Evolutionary conservation across 2,797 vertebrate species (phyloP).

Genomic region (Acipenser oxyrinchus): DNA sequence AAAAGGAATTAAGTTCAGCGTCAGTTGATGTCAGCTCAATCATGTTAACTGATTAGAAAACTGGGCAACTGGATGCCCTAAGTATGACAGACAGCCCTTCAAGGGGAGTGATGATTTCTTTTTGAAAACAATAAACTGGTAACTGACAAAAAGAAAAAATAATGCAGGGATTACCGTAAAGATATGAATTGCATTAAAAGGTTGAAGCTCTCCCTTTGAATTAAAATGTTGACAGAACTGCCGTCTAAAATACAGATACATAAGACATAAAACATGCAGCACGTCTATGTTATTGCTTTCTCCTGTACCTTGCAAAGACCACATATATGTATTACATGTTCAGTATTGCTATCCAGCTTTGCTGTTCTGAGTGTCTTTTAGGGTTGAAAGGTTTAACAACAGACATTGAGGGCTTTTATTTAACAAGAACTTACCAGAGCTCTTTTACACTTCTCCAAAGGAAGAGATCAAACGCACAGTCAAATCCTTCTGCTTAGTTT

Average conservation of each 20-base stretch:
- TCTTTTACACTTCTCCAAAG: conserved; percentile 12
- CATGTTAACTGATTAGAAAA: conserved; percentile 82
- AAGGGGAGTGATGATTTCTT: conserved; percentile 52
- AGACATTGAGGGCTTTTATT: neutral
- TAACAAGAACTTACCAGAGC: conserved; percentile 15
- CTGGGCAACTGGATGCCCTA: conserved; percentile 47
- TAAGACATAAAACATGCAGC: conserved; percentile 7
- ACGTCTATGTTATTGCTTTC: conserved; percentile 3
- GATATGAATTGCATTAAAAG: conserved; percentile 48
- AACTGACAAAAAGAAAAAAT: conserved; percentile 31
- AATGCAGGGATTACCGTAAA: conserved; percentile 44
- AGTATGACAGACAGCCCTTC: conserved; percentile 52
- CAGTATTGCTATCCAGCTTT: neutral
- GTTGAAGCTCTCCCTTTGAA: conserved; percentile 7
- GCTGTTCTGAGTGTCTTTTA: neutral
- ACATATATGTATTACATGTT: neutral
- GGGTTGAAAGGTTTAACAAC: conserved; percentile 5
- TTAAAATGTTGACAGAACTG: conserved; percentile 12
- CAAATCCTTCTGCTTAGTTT: conserved; percentile 17
- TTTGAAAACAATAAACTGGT: conserved; percentile 46
- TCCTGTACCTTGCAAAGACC: neutral
- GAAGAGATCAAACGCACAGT: conserved; percentile 15
- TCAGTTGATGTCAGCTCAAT: conserved; percentile 68
- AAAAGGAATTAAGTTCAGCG: conserved; percentile 80
- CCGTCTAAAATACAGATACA: conserved; percentile 6